A percentile compares a stretch with the other conserved stretches of the same genome.
phyloP scores from a whole-genome alignment of 2,888 invertebrate species.

The Microchrysa polita region DNA sequence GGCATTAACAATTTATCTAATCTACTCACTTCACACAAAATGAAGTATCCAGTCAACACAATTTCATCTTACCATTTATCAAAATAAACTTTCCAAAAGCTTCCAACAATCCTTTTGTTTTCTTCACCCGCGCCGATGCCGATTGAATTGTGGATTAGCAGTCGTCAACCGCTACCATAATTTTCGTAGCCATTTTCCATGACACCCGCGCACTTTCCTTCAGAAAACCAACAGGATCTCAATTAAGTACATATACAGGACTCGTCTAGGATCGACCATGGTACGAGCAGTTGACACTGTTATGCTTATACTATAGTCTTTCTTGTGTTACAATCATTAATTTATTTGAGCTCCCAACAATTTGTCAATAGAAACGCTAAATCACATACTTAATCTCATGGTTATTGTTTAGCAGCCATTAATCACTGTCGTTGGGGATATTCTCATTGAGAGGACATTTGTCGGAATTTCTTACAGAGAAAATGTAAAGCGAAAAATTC shows the following conservation, averaged over 20 bases:
- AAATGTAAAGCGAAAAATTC: no score
- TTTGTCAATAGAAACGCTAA: slow-evolving; percentile 45
- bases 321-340: slow-evolving; percentile 28
- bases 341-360: slow-evolving; percentile 37
- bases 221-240: not conserved
- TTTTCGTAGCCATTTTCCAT: not conserved
- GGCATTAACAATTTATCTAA: no score
- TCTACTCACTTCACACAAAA: not conserved
- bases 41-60: not conserved
- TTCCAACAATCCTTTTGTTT: not conserved
- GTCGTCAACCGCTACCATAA: not conserved
- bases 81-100: not conserved
- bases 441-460: slow-evolving; percentile 18
- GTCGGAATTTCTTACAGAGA: not conserved
- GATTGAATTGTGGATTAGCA: not conserved
- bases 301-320: no score
- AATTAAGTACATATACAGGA: not conserved
- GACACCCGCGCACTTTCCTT: not conserved
- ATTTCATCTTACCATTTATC: not conserved
- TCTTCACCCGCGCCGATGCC: not conserved
- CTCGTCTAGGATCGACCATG: not conserved
- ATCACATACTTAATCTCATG: slow-evolving; percentile 42
- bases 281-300: not conserved
- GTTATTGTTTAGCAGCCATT: slow-evolving; percentile 33
- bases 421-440: slow-evolving; percentile 39